Evolutionary conservation across 2,888 invertebrate genomes (phyloP).

Genomic region (Polydrusus pterygomalis): DNA sequence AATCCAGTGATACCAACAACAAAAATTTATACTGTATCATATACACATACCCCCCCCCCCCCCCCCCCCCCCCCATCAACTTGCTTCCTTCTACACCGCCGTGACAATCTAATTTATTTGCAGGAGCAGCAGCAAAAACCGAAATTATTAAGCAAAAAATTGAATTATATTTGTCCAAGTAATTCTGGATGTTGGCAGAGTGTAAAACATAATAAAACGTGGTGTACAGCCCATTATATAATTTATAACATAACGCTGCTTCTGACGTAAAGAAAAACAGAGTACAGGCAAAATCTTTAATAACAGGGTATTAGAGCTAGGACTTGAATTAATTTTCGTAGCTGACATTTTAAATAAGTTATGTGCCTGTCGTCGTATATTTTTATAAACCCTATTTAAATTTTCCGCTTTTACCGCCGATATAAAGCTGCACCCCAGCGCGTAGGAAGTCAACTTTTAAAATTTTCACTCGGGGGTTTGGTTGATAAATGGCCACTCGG

Average conservation of each 20-base stretch:
- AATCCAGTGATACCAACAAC: no score
- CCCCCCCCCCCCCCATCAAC: no score
- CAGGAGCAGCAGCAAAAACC: conserved; percentile 30
- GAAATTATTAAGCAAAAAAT: conserved; percentile 51
- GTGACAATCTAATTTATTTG: conserved; percentile 24
- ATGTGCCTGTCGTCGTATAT: conserved; percentile 69
- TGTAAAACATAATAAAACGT: conserved; percentile 54
- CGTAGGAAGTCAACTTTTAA: conserved; percentile 54
- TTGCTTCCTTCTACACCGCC: background rate
- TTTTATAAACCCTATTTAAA: conserved; percentile 68
- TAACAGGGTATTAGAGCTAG: conserved; percentile 66
- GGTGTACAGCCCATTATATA: conserved; percentile 59
- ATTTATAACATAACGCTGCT: conserved; percentile 66
- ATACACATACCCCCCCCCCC: no score
- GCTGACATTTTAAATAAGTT: conserved; percentile 70
- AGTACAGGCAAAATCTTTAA: conserved; percentile 63
- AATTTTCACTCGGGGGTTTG: conserved; percentile 56
- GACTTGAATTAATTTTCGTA: conserved; percentile 67
- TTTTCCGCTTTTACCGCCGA: conserved; percentile 61
- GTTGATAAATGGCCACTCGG: conserved; percentile 67
- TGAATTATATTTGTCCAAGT: conserved; percentile 55
- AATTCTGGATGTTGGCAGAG: conserved; percentile 43
- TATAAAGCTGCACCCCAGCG: conserved; percentile 57
- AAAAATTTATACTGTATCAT: no score
- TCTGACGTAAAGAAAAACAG: conserved; percentile 65